Conservation (phyloP, 2,113 vertebrate genomes). For the Xiphophorus hellerii region DNA sequence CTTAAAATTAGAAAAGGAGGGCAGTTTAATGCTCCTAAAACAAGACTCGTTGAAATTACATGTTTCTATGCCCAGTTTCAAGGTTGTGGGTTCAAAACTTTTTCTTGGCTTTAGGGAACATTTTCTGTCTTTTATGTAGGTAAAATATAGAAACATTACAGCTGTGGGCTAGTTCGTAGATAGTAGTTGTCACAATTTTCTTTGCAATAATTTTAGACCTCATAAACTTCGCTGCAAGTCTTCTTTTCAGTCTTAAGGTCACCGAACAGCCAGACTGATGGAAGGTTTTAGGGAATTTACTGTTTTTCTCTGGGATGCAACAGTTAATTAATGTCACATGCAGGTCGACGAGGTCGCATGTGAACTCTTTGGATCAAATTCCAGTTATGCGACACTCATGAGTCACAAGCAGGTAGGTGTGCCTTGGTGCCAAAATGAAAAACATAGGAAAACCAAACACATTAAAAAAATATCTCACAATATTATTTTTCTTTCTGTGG, state of each 20-base stretch:
- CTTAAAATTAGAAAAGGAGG: not conserved
- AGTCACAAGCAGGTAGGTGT: slow-evolving; percentile 36
- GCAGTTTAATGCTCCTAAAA: not conserved
- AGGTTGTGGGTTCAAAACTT: not conserved
- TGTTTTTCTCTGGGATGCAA: not conserved
- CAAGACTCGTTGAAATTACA: not conserved
- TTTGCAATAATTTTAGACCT: not conserved
- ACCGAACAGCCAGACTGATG: not conserved
- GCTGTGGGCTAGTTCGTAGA: not conserved
- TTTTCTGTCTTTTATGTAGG: not conserved
- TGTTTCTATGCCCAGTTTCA: not conserved
- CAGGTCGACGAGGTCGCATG: slow-evolving; percentile 21
- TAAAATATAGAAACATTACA: not conserved
- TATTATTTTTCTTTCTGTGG: slow-evolving; percentile 17
- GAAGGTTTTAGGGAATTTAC: not conserved
- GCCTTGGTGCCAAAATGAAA: slow-evolving; percentile 12
- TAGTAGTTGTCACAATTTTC: slow-evolving; percentile 3
- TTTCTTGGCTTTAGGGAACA: not conserved
- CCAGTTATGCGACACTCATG: slow-evolving; percentile 5
- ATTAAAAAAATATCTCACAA: not conserved
- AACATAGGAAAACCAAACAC: not conserved
- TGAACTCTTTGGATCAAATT: slow-evolving; percentile 21
- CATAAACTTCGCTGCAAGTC: not conserved
- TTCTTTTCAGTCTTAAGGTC: not conserved
- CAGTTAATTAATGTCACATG: slow-evolving; percentile 30